phyloP scores from a whole-genome alignment of 2,888 invertebrate genomes.

The Tribolium freemani region DNA sequence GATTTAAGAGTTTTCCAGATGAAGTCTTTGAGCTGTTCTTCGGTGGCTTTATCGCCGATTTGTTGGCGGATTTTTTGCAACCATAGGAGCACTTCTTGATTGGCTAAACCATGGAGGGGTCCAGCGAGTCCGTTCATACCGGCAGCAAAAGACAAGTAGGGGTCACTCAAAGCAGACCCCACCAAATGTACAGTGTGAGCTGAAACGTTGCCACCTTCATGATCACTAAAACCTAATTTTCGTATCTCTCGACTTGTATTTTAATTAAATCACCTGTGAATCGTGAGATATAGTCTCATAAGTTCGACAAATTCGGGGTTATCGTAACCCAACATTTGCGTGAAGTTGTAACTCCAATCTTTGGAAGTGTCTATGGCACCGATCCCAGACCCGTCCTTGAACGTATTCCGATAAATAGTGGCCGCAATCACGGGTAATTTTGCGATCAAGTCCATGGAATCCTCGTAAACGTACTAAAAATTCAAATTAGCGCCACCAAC shows the following conservation, averaged over 20 bases:
- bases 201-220: slow-evolving; percentile 97
- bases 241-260: not conserved
- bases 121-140: slow-evolving; percentile 96
- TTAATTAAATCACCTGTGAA: slow-evolving; percentile 75
- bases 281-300: slow-evolving; percentile 93
- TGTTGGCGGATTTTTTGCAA: slow-evolving; percentile 89
- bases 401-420: slow-evolving; percentile 92
- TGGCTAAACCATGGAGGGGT: slow-evolving; percentile 95
- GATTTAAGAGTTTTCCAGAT: slow-evolving; percentile 97
- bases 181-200: slow-evolving; percentile 96
- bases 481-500: not conserved
- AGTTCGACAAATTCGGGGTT: slow-evolving; percentile 89
- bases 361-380: slow-evolving; percentile 90
- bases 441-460: slow-evolving; percentile 94
- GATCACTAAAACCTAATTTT: slow-evolving; percentile 72
- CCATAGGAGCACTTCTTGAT: slow-evolving; percentile 94
- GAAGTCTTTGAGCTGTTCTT: slow-evolving; percentile 95
- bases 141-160: slow-evolving; percentile 94
- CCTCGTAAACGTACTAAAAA: slow-evolving; percentile 84
- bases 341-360: slow-evolving; percentile 95
- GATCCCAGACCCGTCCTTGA: slow-evolving; percentile 86
- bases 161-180: slow-evolving; percentile 94
- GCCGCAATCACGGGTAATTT: slow-evolving; percentile 95
- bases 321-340: slow-evolving; percentile 92
- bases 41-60: slow-evolving; percentile 88